Evolutionary conservation across 2,113 vertebrate genomes (phyloP).

Genomic region (Forbesichthys papilliferus): DNA sequence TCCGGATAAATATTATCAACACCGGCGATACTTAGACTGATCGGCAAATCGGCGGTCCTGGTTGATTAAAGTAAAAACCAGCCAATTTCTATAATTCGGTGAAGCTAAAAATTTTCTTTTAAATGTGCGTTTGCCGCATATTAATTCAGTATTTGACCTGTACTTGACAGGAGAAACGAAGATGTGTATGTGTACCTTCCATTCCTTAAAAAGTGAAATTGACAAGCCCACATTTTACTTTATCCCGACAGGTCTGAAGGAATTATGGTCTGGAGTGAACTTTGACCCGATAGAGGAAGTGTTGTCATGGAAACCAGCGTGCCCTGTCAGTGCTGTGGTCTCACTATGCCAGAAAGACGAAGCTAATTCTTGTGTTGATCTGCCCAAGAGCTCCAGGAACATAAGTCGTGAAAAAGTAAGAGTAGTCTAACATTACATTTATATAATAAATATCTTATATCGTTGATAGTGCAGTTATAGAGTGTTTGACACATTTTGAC

Average conservation of each 20-base stretch:
- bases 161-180: too few species aligned
- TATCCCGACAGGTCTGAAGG: conserved; percentile 67
- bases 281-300: conserved; percentile 76
- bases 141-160: not conserved
- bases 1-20: too few species aligned
- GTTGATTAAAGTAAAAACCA: too few species aligned
- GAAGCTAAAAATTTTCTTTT: too few species aligned
- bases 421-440: not conserved
- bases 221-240: not conserved
- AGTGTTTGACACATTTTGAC: too few species aligned
- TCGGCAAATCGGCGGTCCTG: too few species aligned
- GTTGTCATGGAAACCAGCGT: conserved; percentile 80
- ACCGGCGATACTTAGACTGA: too few species aligned
- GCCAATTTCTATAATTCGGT: too few species aligned
- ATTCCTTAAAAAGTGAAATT: not conserved
- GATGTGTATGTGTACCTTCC: not conserved
- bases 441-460: too few species aligned
- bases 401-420: conserved; percentile 73
- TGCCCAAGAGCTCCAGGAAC: conserved; percentile 69
- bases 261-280: conserved; percentile 80
- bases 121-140: not conserved
- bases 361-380: conserved; percentile 68
- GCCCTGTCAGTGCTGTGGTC: conserved; percentile 71
- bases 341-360: conserved; percentile 74
- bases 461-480: not conserved